Evolutionary conservation across 2,113 vertebrate genomes (phyloP), one percentile per base, ranked within the genome.

Genomic region (Pampusana beccarii): DNA sequence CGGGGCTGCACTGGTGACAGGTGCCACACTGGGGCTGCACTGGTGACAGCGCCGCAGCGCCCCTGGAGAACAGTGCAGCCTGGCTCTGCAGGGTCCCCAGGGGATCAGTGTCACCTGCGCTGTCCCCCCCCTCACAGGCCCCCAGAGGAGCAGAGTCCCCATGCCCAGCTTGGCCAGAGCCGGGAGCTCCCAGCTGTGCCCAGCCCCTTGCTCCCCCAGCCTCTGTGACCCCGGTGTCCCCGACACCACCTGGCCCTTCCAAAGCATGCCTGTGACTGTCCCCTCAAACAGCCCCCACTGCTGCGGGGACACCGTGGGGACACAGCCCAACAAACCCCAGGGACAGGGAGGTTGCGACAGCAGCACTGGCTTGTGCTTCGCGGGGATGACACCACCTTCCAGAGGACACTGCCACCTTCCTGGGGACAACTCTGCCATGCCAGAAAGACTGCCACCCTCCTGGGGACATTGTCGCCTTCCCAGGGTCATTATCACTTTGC

Each of bases 101-200:
- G 34, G 40, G 24, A 58, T n/a, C 4, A 0, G 33, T 67, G 64
- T 33, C 29, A 13, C 83, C 34, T 4, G 0, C 0, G 0, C 25
- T 15, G 29, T 31, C 57, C 19, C 5, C 4, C 4, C 3, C 7
- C 5, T 14, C 17, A 51, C 56, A 46, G 77, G 28, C 8, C 0
- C 57, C 36, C 7, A 2, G 16, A 10, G 6, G 61, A 28, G 17
- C n/a, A 53, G 70, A 42, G 46, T 34, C 46, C 40, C 18, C 36
- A 2, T 7, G 14, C 42, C 26, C 78, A 25, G 40, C 5, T 0
- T 2, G 13, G 57, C 8, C 40, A 33, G 16, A 62, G 38, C 28
- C 1, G 0, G 21, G 12, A 34, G 25, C 25, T 70, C 44, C 19
- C 54, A n/a, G 24, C n/a, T 1, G 0, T 10, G 38, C 54, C 54